Base-by-base conservation (phyloP, 1,140 invertebrate species). In the Pomacea maculata region DNA sequence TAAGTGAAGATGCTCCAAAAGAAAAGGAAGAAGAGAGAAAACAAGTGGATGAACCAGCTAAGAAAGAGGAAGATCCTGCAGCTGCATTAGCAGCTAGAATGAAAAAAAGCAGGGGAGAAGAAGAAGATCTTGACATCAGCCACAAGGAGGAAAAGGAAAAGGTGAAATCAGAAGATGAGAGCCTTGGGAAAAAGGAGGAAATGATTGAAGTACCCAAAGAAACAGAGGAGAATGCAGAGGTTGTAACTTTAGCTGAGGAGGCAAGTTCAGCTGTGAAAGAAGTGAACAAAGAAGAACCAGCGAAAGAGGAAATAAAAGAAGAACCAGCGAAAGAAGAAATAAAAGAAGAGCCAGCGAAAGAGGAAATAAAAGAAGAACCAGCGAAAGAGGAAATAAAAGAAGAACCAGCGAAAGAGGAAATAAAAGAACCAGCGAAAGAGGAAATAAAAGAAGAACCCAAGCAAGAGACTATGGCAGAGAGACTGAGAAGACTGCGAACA, bases 141-240 rank as follows among this genome's bases (percentile, higher is more conserved):
- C 77, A 71, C 73, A 75, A 74, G 52, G 79, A 79, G 17, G 72
- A 76, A 61, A 75, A 82, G 45, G 78, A 84, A 34, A 71, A 83
- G 70, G 55, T 79, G 57, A 73, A 83, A 77, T 29, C 81, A 65
- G 80, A 74, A 79, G 83, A 85, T 29, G 80, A 81, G 25, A 81
- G 80, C 45, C 64, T 68, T 29, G 79, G 57, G 34, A 78, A 83
- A 63, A 65, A 78, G 55, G 71, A 78, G 72, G 72, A 52, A 29
- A 21, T 55, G 19, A 75, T 72, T 79, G 80, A 83, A 21, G 78
- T 77, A 12, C 72, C 75, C 64, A 55, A 73, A 55, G 80, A 82
- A 76, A 34, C 72, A 19, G 63, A 71, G 45, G 73, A 83, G 71
- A 77, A 75, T 11, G 63, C 65, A 68, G 64, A 79, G 14, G 29